A percentile compares a stretch with the other conserved stretches of the same genome.
These are phyloP conservation scores for Rhamnusium bicolor DNA, from an alignment of 2,888 invertebrate species.

Conservation along the genomic window DNA sequence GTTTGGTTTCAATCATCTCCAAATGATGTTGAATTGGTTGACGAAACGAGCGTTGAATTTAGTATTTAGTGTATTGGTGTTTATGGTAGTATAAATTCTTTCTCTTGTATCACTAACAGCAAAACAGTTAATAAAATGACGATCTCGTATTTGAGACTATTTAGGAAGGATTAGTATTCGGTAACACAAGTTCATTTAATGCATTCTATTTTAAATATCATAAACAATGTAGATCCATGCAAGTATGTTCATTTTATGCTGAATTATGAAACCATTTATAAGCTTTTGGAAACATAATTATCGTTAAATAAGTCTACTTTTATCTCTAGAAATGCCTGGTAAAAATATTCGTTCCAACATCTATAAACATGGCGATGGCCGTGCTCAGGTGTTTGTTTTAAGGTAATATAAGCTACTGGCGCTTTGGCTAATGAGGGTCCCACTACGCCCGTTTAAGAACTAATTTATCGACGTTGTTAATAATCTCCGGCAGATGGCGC, in stretches of 20 bases:
- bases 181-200: not conserved
- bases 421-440: conserved; percentile 33
- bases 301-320: conserved; percentile 1
- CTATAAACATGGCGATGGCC: conserved; percentile 29
- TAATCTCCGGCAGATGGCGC: conserved; percentile 33
- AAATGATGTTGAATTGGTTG: too few species aligned
- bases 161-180: not conserved
- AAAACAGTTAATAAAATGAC: not conserved
- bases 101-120: too few species aligned
- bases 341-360: conserved; percentile 4
- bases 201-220: not conserved
- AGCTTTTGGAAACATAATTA: conserved; percentile 17
- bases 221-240: not conserved
- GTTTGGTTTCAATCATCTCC: too few species aligned
- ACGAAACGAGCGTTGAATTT: too few species aligned
- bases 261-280: conserved; percentile 12
- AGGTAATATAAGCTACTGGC: conserved; percentile 31
- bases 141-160: not conserved
- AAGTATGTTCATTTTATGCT: not conserved
- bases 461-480: conserved; percentile 36
- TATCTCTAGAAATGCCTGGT: not conserved
- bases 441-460: conserved; percentile 35
- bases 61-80: too few species aligned
- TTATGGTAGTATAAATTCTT: too few species aligned
- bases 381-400: conserved; percentile 35